Conservation (phyloP, 1,140 invertebrate genomes). For the Eriosoma lanigerum region DNA sequence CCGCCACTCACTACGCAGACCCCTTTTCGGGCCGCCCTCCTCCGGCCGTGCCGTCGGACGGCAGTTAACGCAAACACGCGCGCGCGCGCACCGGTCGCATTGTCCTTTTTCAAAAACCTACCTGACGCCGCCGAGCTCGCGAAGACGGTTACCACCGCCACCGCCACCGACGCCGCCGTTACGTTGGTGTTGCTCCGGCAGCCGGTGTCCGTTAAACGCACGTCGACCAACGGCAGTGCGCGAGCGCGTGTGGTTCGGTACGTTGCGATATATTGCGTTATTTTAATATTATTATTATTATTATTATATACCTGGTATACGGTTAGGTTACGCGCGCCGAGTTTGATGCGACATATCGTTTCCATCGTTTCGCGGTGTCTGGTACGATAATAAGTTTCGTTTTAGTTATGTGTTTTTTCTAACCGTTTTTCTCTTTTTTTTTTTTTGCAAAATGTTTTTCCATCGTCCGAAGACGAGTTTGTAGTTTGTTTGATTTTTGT, state of each 20-base stretch:
- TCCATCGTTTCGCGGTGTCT: neutral
- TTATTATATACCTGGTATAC: neutral
- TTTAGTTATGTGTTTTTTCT: neutral
- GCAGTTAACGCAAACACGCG: neutral
- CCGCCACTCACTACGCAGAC: too few relatives aligned
- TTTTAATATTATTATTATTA: neutral
- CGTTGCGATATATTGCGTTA: neutral
- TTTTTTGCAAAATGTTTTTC: too few relatives aligned
- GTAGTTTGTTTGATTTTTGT: too few relatives aligned
- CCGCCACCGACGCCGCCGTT: neutral
- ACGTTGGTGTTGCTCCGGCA: neutral
- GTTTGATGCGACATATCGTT: neutral
- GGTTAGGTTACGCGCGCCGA: neutral
- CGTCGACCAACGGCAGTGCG: neutral
- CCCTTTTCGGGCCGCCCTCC: too few relatives aligned
- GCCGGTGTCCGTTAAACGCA: slow-evolving; percentile 22
- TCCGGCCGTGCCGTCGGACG: too few relatives aligned
- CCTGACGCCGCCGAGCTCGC: neutral
- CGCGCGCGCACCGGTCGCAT: neutral
- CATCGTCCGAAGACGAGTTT: too few relatives aligned
- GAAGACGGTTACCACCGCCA: slow-evolving; percentile 1
- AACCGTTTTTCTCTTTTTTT: too few relatives aligned
- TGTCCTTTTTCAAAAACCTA: neutral
- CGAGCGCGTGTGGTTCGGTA: slow-evolving; percentile 17
- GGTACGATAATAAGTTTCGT: neutral